phyloP scores from a whole-genome alignment of 30 jellyfish, hydroid and myxozoan genomes.

The Cassiopea xamachana region DNA sequence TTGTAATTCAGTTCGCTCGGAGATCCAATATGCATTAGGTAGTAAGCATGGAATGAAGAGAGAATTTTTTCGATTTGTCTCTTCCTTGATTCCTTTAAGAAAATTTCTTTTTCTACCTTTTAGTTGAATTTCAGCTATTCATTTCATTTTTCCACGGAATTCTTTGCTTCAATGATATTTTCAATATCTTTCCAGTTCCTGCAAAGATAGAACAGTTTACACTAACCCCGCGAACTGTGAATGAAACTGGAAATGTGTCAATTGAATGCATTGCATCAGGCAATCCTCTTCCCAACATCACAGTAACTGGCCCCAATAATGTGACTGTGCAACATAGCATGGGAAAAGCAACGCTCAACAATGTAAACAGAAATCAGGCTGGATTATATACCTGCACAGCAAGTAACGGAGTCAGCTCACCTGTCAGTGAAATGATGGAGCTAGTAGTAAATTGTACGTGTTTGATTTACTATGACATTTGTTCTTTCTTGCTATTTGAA shows the following conservation, averaged over 20 bases:
- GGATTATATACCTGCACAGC: conserved; percentile 45
- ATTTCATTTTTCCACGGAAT: no score
- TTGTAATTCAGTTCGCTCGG: no score
- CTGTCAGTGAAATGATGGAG: background rate
- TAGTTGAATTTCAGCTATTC: no score
- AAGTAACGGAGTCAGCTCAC: conserved; percentile 20
- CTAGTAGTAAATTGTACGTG: conserved; percentile 9
- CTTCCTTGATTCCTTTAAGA: no score
- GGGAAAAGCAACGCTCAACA: background rate
- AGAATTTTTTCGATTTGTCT: no score
- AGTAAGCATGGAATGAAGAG: no score
- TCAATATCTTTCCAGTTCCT: background rate
- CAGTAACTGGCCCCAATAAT: background rate
- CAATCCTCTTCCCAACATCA: conserved; percentile 28
- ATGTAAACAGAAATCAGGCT: conserved; percentile 15
- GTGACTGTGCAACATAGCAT: background rate
- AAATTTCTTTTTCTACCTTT: no score
- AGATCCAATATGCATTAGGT: no score
- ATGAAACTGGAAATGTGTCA: conserved; percentile 20
- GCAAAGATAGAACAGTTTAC: background rate
- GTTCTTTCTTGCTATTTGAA: background rate
- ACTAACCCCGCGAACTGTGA: conserved; percentile 19
- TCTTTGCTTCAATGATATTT: background rate
- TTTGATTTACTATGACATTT: background rate
- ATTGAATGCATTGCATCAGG: conserved; percentile 28